Evolutionary conservation across 2,888 invertebrate species (phyloP), one percentile per base, ranked within the genome.

Genomic region (Monochamus alternatus): DNA sequence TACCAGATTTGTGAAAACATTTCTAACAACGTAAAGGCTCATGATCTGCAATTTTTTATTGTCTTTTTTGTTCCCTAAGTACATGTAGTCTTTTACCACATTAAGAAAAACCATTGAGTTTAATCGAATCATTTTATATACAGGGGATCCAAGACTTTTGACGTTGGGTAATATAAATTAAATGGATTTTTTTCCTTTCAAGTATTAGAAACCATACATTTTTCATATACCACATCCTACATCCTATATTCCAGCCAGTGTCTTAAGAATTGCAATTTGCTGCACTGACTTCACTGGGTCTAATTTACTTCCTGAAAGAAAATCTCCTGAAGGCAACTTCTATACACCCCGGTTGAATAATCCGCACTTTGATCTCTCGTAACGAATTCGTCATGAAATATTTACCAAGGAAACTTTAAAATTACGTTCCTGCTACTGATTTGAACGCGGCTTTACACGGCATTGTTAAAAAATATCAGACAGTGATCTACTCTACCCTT

Each of bases 311-410:
- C 38, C 68, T 44, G 38, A 68, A 58, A 22, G 67, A 43, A 68
- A 68, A 0, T 44, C 68, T 32, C 68, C 38, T 43, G 43, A 58
- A 59, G 38, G 38, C 55, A 59, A 67, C 38, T 55, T 55, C 55
- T 52, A 55, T 67, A 55, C 55, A 22, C n/a, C 38, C 55, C 30
- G 31, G 67, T 14, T 9, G 55, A n/a, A 67, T 66, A 66, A 66
- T 68, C 44, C 58, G 31, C 58, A 64, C 76, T 76, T 76, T 76
- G 76, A 76, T 76, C 74, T 76, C 55, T n/a, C 32, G 70, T 74
- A 73, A 76, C 68, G 65, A 73, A 76, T 70, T 73, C 73, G 60
- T 38, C 70, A 66, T 73, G 75, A 72, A 75, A 76, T 73, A 70
- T 76, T 76, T 74, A 74, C 74, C 67, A 64, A 74, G 58, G 43